Base-by-base conservation (phyloP, 2,888 invertebrate species). In the Agrilus mali region DNA sequence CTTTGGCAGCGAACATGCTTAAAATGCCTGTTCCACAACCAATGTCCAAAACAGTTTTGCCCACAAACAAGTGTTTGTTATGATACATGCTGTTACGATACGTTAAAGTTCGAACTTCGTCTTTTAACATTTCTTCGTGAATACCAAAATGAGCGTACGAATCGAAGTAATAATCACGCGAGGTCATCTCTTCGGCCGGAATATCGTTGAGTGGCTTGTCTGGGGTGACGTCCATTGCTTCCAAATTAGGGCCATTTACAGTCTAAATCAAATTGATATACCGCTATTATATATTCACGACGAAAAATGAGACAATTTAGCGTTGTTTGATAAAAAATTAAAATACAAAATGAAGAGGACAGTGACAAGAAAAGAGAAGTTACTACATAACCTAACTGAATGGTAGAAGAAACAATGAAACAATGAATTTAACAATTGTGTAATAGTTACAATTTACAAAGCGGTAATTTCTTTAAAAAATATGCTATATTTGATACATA, bases 71-170 rank as follows among this genome's bases (percentile, higher is more conserved):
- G 70, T 98, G 98, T 70, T 90, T 94, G 70, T 99, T 99, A 73
- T 98, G 95, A 64, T 94, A 94, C 89, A 99, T 97, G 10, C 98
- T 94, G 65, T 97, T 97, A 42, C 96, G 82, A 68, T 99, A 99
- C 1, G 97, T 97, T 48, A 94, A 75, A 13, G 98, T 99, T 43
- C 98, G 79, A 22, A 98, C 95, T 76, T 98, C 97, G 67, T 99
- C 98, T 69, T 99, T 99, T 49, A 99, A 71, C 98, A 99, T 98
- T 71, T 98, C 98, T 73, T 99, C 98, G 64, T 99, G 98, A 58
- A 99, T 99, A 37, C 97, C 98, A 68, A 98, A 99, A 71, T 99
- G 98, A 40, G 98, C 98, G 65, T 99, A 99, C 0, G 97, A 98
- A 69, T 99, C 98, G 66, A 99, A 99, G 67, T 99, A 99, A 67